Percentiles rank a stretch among this genome's conserved stretches.
Evolutionary conservation across 2,888 invertebrate genomes (phyloP).

Genomic region (Deilephila porcellus): DNA sequence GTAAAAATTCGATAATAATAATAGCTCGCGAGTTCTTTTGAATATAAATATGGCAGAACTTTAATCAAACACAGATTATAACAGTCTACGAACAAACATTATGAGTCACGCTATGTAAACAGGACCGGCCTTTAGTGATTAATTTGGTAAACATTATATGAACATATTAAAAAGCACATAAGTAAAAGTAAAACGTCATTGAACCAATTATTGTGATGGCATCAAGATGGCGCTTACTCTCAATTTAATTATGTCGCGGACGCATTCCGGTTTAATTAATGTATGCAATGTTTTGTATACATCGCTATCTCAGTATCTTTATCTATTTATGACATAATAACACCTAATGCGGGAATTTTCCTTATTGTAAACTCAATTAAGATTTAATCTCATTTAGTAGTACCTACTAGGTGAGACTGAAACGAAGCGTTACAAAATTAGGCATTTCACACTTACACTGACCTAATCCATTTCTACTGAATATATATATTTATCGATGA

Average conservation of each 20-base stretch:
- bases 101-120: constrained; percentile 11
- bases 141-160: background rate
- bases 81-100: constrained; percentile 1
- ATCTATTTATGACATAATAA: constrained; percentile 4
- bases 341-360: constrained; percentile 22
- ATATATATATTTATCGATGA: background rate
- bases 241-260: constrained; percentile 14
- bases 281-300: background rate
- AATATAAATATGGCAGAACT: background rate
- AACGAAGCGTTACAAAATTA: background rate
- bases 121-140: constrained; percentile 6
- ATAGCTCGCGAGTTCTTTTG: background rate
- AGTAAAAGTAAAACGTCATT: constrained; percentile 20
- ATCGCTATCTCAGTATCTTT: background rate
- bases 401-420: background rate
- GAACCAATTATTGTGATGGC: constrained; percentile 5
- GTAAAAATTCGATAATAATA: background rate
- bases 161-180: background rate
- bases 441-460: background rate
- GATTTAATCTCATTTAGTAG: background rate
- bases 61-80: constrained; percentile 9
- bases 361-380: background rate
- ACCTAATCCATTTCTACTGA: background rate
- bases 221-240: background rate
- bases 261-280: constrained; percentile 1